Evolutionary conservation across 2,113 vertebrate species (phyloP).

Genomic region (Python bivittatus): DNA sequence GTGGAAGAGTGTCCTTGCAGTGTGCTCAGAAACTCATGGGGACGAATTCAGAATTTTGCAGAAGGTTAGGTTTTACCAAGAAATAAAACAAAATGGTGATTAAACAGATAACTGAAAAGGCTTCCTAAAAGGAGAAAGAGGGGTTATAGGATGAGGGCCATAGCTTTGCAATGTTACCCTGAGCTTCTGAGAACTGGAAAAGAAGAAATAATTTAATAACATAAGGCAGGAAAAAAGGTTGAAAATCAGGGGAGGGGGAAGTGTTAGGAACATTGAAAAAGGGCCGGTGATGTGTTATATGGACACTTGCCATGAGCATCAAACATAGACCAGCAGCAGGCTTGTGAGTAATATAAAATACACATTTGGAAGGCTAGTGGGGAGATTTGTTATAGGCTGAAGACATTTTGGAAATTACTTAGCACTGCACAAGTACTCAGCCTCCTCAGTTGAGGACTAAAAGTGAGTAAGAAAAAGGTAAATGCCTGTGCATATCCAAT

Average conservation of each 20-base stretch:
- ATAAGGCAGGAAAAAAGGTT: background rate
- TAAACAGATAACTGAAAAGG: background rate
- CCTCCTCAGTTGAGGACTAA: background rate
- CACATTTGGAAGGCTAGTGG: background rate
- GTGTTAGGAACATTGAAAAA: background rate
- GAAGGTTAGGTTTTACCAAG: background rate
- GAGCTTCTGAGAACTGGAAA: background rate
- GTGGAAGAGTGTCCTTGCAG: background rate
- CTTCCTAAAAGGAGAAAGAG: background rate
- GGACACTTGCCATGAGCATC: background rate
- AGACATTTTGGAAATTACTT: background rate
- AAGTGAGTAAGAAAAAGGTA: background rate
- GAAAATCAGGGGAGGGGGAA: background rate
- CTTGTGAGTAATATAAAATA: background rate
- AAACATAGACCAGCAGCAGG: background rate
- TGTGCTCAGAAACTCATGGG: background rate
- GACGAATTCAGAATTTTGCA: background rate
- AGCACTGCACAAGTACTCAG: background rate
- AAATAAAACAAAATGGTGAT: background rate
- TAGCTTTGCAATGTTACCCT: background rate
- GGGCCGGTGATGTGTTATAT: background rate
- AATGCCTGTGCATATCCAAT: background rate
- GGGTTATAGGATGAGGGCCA: background rate
- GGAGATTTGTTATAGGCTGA: background rate
- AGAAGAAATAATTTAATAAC: background rate